These are phyloP conservation scores for Platycheirus rosarum DNA, from an alignment of 2,888 invertebrate genomes.

Conservation along the genomic window DNA sequence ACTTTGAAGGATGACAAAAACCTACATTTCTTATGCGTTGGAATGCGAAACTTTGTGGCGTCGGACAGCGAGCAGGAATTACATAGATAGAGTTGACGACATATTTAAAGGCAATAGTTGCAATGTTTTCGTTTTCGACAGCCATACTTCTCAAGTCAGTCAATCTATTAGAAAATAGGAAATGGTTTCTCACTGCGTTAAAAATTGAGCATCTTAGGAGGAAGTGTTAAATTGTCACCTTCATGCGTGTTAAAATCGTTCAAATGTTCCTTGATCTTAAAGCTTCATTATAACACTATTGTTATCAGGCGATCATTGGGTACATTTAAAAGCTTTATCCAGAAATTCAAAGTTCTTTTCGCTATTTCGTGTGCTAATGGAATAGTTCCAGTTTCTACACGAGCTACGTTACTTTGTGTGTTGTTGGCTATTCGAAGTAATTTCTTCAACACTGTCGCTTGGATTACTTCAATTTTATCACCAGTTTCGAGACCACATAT, in stretches of 20 bases:
- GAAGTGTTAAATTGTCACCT: background rate
- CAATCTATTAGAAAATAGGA: background rate
- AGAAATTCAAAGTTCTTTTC: background rate
- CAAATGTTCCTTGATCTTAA: background rate
- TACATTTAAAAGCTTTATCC: background rate
- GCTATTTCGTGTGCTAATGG: background rate
- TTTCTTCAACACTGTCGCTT: background rate
- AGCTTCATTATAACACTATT: background rate
- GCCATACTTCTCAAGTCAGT: background rate
- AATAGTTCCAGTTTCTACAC: background rate
- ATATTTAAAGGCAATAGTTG: no score
- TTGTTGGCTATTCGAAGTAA: background rate
- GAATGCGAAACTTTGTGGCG: no score
- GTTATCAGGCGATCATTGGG: background rate
- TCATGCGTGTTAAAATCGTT: constrained; percentile 3
- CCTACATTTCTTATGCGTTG: no score
- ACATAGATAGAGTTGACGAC: no score
- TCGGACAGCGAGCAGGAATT: no score
- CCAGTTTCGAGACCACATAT: background rate
- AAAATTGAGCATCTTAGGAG: background rate
- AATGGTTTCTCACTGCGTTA: constrained; percentile 2
- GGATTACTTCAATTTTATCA: background rate
- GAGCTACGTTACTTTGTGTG: background rate
- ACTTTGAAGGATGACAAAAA: no score
- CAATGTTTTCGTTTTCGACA: background rate